Evolutionary conservation across 2,113 vertebrate genomes (phyloP), one percentile per base, ranked within the genome.

Genomic region (Thunnus maccoyii): DNA sequence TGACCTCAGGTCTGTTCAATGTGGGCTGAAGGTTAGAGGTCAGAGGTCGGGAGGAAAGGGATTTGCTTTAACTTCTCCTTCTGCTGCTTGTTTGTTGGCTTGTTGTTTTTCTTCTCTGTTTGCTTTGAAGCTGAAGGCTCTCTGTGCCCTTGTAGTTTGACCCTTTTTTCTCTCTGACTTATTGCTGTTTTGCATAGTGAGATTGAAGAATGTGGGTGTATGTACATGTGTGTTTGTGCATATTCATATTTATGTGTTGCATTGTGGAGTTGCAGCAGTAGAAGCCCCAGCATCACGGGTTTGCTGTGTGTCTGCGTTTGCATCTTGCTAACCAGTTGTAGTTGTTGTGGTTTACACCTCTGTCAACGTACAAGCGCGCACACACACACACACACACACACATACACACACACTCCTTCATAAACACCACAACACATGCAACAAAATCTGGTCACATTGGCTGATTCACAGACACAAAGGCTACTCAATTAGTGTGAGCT

Each of bases 141-240:
- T 60, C 27, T 48, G 12, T 50, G 71, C 62, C 74, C 69, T 82
- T 78, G 70, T 70, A 82, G 58, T 71, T 54, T 5, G 4, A 69
- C 25, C 52, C 1, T 41, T 17, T 15, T 50, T 32, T 61, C 20
- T 68, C 22, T 71, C 80, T 78, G 51, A 25, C 30, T 64, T 61
- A 52, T 20, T 36, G 54, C 47, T 64, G 27, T 52, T 77, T 65
- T 61, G 15, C 56, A 61, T 18, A 18, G 36, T 4, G 7, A 48
- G 25, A 67, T 2, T 61, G 22, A 58, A 65, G 2, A 30, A 18
- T 47, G 32, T 55, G 46, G 54, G 56, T 60, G 17, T 82, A 16
- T 82, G 32, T 58, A 13, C 16, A 14, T 17, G 10, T 41, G 36
- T 61, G 75, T 78, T 58, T 64, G 41, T 72, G 25, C 36, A 4